A percentile compares a stretch with the other conserved stretches of the same genome.
phyloP scores from a whole-genome alignment of 2,113 vertebrate species.

The Crotalus horridus region DNA sequence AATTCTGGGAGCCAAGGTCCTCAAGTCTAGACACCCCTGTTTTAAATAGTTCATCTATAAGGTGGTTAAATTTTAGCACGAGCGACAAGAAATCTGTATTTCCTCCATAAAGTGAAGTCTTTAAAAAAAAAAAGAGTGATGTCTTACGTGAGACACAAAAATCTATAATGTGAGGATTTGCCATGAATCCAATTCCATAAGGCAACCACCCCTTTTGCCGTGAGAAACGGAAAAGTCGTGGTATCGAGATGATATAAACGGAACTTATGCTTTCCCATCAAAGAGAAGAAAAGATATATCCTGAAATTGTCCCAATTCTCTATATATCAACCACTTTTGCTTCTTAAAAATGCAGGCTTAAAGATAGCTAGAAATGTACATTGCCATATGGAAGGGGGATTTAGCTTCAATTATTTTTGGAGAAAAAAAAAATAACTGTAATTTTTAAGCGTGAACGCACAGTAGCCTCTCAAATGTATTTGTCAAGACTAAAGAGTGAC shows the following conservation, averaged over 20 bases:
- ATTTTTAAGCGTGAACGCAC: conserved; percentile 26
- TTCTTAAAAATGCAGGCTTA: conserved; percentile 40
- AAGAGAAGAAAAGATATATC: conserved; percentile 15
- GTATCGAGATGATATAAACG: conserved; percentile 40
- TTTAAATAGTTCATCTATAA: background rate
- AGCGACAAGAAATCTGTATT: conserved; percentile 12
- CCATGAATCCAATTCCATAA: conserved; percentile 53
- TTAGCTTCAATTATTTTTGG: conserved; percentile 36
- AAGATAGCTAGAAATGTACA: conserved; percentile 36
- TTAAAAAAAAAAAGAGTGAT: conserved; percentile 40
- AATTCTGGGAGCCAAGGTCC: background rate
- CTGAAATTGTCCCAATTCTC: conserved; percentile 42
- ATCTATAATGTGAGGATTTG: conserved; percentile 41
- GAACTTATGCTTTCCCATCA: conserved; percentile 32
- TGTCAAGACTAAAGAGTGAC: conserved; percentile 31
- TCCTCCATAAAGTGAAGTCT: conserved; percentile 11
- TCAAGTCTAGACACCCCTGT: background rate
- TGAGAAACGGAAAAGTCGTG: conserved; percentile 47
- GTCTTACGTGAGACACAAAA: conserved; percentile 38
- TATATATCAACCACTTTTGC: conserved; percentile 26
- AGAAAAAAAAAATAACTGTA: conserved; percentile 40
- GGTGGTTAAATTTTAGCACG: background rate
- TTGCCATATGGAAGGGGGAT: conserved; percentile 39
- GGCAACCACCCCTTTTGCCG: conserved; percentile 40
- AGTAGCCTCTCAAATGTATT: conserved; percentile 40